A percentile compares a stretch with the other conserved stretches of the same genome.
These are phyloP conservation scores for Lasioglossum villosulum DNA, from an alignment of 2,888 invertebrate genomes.

Conservation along the genomic window DNA sequence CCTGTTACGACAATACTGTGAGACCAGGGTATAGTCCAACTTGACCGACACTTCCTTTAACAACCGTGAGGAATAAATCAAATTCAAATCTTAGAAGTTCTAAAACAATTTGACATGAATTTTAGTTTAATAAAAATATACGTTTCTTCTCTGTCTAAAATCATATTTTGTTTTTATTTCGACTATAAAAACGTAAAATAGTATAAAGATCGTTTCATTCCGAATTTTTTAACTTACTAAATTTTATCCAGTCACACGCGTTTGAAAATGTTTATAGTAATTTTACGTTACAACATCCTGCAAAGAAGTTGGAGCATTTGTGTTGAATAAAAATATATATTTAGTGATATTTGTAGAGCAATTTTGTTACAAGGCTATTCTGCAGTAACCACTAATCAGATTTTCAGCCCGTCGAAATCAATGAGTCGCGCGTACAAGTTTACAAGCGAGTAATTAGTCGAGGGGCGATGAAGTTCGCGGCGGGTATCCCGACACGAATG, in stretches of 20 bases:
- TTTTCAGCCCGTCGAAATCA: conserved; percentile 72
- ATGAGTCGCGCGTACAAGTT: conserved; percentile 69
- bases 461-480: conserved; percentile 55
- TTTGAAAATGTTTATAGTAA: neutral
- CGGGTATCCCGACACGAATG: conserved; percentile 50
- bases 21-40: neutral
- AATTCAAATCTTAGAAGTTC: neutral
- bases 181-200: no score
- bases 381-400: conserved; percentile 18
- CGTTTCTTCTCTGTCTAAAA: no score
- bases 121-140: neutral
- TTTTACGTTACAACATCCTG: neutral
- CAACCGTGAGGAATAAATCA: neutral
- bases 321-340: neutral
- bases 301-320: neutral
- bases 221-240: neutral
- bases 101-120: neutral
- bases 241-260: neutral
- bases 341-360: neutral
- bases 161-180: no score
- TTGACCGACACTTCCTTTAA: neutral
- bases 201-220: no score
- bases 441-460: conserved; percentile 76
- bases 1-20: neutral
- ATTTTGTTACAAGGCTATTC: neutral